phyloP scores from a whole-genome alignment of 2,888 invertebrate species.

The Coremacera marginata region DNA sequence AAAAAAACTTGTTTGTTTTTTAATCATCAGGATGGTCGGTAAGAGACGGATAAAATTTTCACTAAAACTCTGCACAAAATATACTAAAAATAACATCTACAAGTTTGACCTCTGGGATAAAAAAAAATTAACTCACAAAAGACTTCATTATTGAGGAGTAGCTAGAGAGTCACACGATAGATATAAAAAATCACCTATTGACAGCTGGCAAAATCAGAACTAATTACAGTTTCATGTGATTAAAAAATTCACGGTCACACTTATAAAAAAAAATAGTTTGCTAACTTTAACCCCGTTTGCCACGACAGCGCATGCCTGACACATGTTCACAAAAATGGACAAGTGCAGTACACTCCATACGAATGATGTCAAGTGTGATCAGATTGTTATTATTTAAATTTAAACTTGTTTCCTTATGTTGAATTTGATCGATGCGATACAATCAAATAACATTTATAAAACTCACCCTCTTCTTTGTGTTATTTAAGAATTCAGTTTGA shows the following conservation, averaged over 20 bases:
- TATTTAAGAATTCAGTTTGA: not conserved
- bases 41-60: no score
- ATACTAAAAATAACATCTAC: no score
- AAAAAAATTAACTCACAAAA: not conserved
- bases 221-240: constrained; percentile 23
- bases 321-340: constrained; percentile 12
- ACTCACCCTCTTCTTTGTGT: not conserved
- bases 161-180: not conserved
- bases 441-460: not conserved
- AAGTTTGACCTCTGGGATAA: no score
- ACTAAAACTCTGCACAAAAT: no score
- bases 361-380: constrained; percentile 15
- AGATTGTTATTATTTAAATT: not conserved
- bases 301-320: not conserved
- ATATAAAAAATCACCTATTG: constrained; percentile 23
- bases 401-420: not conserved
- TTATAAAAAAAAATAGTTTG: no score
- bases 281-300: not conserved
- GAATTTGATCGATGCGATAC: not conserved
- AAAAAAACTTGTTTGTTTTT: no score
- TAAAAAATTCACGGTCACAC: not conserved
- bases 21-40: no score
- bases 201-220: constrained; percentile 19
- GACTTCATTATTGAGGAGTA: not conserved
- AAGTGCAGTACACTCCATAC: constrained; percentile 3